phyloP scores from a whole-genome alignment of 2,888 invertebrate genomes.

The Erebia aethiops region DNA sequence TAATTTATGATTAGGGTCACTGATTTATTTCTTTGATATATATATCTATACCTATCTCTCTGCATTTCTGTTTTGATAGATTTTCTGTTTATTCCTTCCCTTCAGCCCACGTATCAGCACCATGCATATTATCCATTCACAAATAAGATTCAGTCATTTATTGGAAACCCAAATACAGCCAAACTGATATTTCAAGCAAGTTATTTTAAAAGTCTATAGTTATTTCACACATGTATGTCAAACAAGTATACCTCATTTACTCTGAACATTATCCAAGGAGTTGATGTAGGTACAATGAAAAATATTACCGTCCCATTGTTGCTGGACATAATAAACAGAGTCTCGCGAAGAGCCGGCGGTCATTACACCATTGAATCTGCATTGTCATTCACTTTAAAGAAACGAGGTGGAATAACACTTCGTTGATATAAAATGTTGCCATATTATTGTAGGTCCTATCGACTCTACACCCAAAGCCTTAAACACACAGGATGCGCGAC shows the following conservation, averaged over 20 bases:
- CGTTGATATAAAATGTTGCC: constrained; percentile 17
- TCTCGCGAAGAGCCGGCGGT: constrained; percentile 44
- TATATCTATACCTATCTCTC: no score
- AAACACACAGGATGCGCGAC: not conserved
- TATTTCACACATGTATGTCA: no score
- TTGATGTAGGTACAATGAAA: constrained; percentile 1
- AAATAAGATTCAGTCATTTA: not conserved
- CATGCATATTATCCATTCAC: no score
- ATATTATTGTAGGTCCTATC: constrained; percentile 12
- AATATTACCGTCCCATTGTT: constrained; percentile 9
- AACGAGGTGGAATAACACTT: constrained; percentile 36
- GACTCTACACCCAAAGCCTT: not conserved
- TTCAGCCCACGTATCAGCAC: no score
- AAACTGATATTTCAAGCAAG: no score
- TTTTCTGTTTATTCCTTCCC: no score
- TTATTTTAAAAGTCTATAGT: no score
- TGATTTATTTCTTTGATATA: no score
- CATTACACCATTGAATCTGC: constrained; percentile 58
- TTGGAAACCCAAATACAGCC: no score
- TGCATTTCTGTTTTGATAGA: no score
- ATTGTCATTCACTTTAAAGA: constrained; percentile 61
- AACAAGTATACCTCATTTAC: not conserved
- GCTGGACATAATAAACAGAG: constrained; percentile 19
- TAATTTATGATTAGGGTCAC: no score
- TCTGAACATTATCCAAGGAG: not conserved